phyloP scores from a whole-genome alignment of 2,888 invertebrate genomes.

The Laothoe populi region DNA sequence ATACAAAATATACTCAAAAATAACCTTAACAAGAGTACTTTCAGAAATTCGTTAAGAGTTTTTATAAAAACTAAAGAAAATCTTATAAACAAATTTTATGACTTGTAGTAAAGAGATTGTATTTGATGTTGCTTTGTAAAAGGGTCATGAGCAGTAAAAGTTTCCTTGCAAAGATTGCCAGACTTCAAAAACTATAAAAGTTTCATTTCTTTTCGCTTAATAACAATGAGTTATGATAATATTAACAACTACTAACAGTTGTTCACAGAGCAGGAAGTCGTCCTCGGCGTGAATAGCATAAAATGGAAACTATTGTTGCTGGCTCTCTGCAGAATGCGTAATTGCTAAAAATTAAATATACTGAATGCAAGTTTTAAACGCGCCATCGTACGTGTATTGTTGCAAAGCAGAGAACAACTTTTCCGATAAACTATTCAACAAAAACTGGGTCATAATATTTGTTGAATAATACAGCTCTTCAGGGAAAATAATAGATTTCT shows the following conservation, averaged over 20 bases:
- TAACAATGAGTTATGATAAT: slow-evolving; percentile 45
- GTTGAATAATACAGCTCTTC: slow-evolving; percentile 66
- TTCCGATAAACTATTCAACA: slow-evolving; percentile 6
- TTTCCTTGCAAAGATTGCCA: slow-evolving; percentile 33
- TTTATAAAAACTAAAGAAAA: slow-evolving; percentile 11
- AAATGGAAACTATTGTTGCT: slow-evolving; percentile 37
- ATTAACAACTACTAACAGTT: slow-evolving; percentile 45
- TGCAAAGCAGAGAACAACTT: background rate
- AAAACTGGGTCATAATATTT: slow-evolving; percentile 49
- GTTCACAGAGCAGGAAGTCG: slow-evolving; percentile 33
- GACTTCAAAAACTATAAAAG: slow-evolving; percentile 45
- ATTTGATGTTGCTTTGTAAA: slow-evolving; percentile 21
- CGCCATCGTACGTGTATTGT: slow-evolving; percentile 8
- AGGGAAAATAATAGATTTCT: slow-evolving; percentile 74
- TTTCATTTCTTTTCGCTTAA: slow-evolving; percentile 45
- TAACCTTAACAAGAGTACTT: background rate
- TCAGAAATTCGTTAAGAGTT: background rate
- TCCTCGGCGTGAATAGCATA: slow-evolving; percentile 48
- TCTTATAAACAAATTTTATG: slow-evolving; percentile 14
- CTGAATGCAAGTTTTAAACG: background rate
- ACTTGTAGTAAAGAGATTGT: slow-evolving; percentile 17
- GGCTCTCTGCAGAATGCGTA: slow-evolving; percentile 33
- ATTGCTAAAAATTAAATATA: slow-evolving; percentile 40
- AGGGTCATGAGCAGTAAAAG: slow-evolving; percentile 18
- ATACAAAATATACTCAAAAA: no score